phyloP scores from a whole-genome alignment of 2,113 vertebrate genomes.

The Leucopsar rothschildi region DNA sequence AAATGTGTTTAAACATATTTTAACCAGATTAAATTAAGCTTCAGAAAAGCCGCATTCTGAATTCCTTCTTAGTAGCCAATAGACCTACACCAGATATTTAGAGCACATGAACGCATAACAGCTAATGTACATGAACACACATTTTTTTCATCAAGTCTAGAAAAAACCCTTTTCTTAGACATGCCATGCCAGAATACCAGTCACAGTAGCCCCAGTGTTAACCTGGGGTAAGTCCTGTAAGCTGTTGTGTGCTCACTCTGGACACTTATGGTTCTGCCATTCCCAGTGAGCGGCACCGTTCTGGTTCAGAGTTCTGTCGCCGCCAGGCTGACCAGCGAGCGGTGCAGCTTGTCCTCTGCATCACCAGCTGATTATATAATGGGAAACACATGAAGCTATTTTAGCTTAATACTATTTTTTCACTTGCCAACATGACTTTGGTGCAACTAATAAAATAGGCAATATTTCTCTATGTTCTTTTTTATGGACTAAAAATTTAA shows the following conservation, averaged over 20 bases:
- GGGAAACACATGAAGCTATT: slow-evolving; percentile 60
- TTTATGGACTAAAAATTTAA: slow-evolving; percentile 46
- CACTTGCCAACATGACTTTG: slow-evolving; percentile 63
- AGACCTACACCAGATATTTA: background rate
- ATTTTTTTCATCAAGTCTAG: background rate
- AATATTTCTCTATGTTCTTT: slow-evolving; percentile 57
- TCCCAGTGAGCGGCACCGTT: background rate
- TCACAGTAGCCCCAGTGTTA: background rate
- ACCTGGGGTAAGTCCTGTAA: background rate
- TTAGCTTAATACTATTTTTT: slow-evolving; percentile 66
- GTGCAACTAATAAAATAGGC: slow-evolving; percentile 66
- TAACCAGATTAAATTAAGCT: background rate
- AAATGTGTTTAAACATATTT: background rate
- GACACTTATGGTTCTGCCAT: background rate
- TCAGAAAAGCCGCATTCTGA: background rate
- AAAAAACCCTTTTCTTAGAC: background rate
- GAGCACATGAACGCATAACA: accelerated
- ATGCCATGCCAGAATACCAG: background rate
- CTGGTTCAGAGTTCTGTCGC: background rate
- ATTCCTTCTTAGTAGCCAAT: background rate
- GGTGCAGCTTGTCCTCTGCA: slow-evolving; percentile 19
- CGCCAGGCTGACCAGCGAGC: background rate
- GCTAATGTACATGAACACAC: background rate
- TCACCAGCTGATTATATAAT: slow-evolving; percentile 61
- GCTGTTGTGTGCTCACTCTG: background rate